Base-by-base conservation (phyloP, 37 sponge, comb jelly and placozoan genomes). In the Amphimedon queenslandica region DNA sequence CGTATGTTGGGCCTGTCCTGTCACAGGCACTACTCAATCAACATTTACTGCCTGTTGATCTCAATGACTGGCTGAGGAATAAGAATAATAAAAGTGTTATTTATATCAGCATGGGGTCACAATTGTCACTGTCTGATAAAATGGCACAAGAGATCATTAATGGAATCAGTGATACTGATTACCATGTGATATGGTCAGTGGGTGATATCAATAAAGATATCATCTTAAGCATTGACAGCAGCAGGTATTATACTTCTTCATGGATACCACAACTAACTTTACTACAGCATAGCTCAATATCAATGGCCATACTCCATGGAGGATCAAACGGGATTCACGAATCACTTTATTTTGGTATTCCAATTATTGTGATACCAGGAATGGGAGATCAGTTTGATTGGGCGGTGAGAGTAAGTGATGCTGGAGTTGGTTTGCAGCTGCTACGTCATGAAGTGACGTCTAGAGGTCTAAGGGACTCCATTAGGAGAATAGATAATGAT, bases 101-200 rank as follows among this genome's bases (percentile, higher is more conserved):
- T 24, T 88, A 88, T 42, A 35, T 88, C 47, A 88, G 89, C 55
- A 88, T 88, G 89, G 89, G 89, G 1, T 73, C 78, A 2, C 10
- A 42, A 24, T 42, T 28, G 0, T 0, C n/a, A 18, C n/a, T 78
- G 37, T 56, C 70, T 21, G 13, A 23, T 10, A 53, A 83, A 21
- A 36, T 29, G n/a, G 83, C 75, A 0, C 33, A 39, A 28, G 75
- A 64, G 8, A 38, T 88, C 1, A 43, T 82, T 1, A 37, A 55
- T 37, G 84, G 84, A 24, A 51, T 78, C 3, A 20, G 55, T n/a
- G 38, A 63, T 4, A 74, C 80, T 2, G 61, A 63, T 2, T 75
- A 63, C 41, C 61, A 66, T 70, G 43, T 74, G 1, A 41, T 83
- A 28, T 88, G 89, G 89, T 67, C 69, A 21, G 41, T 88, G 38